Percentiles rank a stretch among this genome's conserved stretches.
Conservation (phyloP, 2,888 invertebrate genomes). For the Drosophila kuntzei region DNA sequence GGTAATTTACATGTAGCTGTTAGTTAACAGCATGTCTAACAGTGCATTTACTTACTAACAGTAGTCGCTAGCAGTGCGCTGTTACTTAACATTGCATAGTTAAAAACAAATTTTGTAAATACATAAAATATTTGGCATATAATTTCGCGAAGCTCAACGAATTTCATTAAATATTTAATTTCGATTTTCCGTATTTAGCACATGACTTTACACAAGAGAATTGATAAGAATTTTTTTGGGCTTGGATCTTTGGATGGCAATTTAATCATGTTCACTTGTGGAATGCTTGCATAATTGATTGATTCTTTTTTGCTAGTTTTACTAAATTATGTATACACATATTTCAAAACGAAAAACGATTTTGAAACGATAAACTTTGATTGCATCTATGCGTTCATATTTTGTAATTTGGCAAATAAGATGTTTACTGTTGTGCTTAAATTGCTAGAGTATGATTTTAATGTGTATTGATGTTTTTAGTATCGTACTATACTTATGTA, state of each 20-base stretch:
- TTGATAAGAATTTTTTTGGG: slow-evolving; percentile 47
- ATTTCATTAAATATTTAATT: slow-evolving; percentile 42
- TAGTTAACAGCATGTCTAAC: slow-evolving; percentile 30
- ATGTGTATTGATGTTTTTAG: slow-evolving; percentile 26
- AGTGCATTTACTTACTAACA: slow-evolving; percentile 19
- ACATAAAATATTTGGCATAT: slow-evolving; percentile 75
- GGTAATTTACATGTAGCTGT: slow-evolving; percentile 42
- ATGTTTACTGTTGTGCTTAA: slow-evolving; percentile 59
- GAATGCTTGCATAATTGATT: slow-evolving; percentile 58
- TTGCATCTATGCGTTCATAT: slow-evolving; percentile 37
- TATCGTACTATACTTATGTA: slow-evolving; percentile 30
- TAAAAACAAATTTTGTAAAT: slow-evolving; percentile 65
- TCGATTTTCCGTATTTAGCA: slow-evolving; percentile 32
- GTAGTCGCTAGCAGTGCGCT: slow-evolving; percentile 31
- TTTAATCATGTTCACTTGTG: slow-evolving; percentile 59
- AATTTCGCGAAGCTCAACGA: slow-evolving; percentile 77
- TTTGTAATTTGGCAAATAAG: slow-evolving; percentile 59
- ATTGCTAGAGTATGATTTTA: slow-evolving; percentile 44
- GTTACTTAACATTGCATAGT: slow-evolving; percentile 42
- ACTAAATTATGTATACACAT: slow-evolving; percentile 23
- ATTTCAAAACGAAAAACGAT: slow-evolving; percentile 26
- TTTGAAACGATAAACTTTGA: slow-evolving; percentile 41
- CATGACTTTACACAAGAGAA: slow-evolving; percentile 66
- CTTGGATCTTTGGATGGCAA: slow-evolving; percentile 73
- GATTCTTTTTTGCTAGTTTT: slow-evolving; percentile 15